Percentiles rank a stretch among this genome's conserved stretches.
Evolutionary conservation across 37 sponge, comb jelly and placozoan species (phyloP).

Genomic region (Amphimedon queenslandica): DNA sequence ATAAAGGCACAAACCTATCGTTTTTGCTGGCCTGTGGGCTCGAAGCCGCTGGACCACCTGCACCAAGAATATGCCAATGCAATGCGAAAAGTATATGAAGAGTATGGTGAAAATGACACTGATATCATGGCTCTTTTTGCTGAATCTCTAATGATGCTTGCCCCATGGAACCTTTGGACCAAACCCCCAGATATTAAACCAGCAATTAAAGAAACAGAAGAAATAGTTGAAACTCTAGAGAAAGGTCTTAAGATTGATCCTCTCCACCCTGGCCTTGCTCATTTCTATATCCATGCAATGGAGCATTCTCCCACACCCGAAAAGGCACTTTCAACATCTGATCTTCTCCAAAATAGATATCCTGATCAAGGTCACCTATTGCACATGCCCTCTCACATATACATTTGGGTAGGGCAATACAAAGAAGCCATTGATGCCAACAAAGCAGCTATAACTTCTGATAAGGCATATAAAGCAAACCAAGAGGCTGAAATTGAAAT

Average conservation of each 20-base stretch:
- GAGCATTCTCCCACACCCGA: constrained; percentile 64
- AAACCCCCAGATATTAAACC: constrained; percentile 32
- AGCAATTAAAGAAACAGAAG: constrained; percentile 56
- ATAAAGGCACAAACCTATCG: constrained; percentile 44
- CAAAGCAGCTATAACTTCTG: constrained; percentile 37
- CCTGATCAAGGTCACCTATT: constrained; percentile 56
- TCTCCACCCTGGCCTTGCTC: constrained; percentile 57
- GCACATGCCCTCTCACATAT: constrained; percentile 71
- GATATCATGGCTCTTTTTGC: constrained; percentile 61
- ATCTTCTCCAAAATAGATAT: constrained; percentile 18
- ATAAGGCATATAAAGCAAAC: constrained; percentile 20
- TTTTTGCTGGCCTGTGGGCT: constrained; percentile 40
- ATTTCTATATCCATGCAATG: constrained; percentile 74
- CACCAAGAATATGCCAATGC: constrained; percentile 33
- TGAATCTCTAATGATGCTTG: constrained; percentile 66
- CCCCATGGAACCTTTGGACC: constrained; percentile 67
- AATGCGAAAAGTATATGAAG: constrained; percentile 59
- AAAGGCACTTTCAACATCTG: constrained; percentile 51
- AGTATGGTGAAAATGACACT: constrained; percentile 34
- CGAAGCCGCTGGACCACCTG: constrained; percentile 4
- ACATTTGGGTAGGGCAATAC: constrained; percentile 75
- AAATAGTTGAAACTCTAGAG: constrained; percentile 39
- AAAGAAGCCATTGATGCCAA: constrained; percentile 66
- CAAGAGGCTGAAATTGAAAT: constrained; percentile 40
- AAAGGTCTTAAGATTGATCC: constrained; percentile 42